Percentiles rank a stretch among this genome's conserved stretches.
phyloP scores from a whole-genome alignment of 2,113 vertebrate genomes.

The Sminthopsis crassicaudata region DNA sequence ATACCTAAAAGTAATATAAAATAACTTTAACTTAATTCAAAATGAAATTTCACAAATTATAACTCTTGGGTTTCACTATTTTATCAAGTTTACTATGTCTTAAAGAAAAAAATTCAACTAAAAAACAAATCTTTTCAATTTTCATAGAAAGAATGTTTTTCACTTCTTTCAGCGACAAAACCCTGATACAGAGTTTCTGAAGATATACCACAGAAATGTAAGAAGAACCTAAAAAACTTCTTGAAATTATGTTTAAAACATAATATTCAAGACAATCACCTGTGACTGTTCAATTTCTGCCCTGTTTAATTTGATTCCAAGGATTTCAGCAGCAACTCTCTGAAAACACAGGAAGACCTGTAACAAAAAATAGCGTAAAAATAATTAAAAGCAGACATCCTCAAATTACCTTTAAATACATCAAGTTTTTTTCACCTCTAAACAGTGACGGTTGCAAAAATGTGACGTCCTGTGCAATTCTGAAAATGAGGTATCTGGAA shows the following conservation, averaged over 20 bases:
- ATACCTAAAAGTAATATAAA: neutral
- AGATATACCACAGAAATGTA: neutral
- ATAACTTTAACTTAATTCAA: neutral
- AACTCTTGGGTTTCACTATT: neutral
- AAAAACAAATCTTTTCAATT: neutral
- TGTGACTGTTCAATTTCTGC: constrained; percentile 99
- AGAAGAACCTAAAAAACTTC: constrained; percentile 41
- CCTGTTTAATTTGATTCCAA: constrained; percentile 98
- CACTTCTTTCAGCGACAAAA: constrained; percentile 20
- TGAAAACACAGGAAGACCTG: constrained; percentile 99
- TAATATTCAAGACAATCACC: constrained; percentile 87
- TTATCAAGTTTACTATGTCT: neutral
- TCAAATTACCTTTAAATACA: constrained; percentile 81
- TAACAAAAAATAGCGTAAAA: constrained; percentile 79
- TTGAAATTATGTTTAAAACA: constrained; percentile 55
- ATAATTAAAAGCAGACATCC: constrained; percentile 84
- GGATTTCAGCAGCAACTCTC: constrained; percentile 96
- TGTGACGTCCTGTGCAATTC: constrained; percentile 76
- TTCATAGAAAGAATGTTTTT: neutral
- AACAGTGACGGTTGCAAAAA: constrained; percentile 80
- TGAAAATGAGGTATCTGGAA: constrained; percentile 79
- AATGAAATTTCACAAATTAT: neutral
- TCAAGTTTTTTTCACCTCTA: constrained; percentile 77
- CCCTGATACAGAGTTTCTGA: constrained; percentile 23
- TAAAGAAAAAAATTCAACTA: neutral